Conservation (phyloP, 2,888 invertebrate species). For the Eupithecia inturbata region DNA sequence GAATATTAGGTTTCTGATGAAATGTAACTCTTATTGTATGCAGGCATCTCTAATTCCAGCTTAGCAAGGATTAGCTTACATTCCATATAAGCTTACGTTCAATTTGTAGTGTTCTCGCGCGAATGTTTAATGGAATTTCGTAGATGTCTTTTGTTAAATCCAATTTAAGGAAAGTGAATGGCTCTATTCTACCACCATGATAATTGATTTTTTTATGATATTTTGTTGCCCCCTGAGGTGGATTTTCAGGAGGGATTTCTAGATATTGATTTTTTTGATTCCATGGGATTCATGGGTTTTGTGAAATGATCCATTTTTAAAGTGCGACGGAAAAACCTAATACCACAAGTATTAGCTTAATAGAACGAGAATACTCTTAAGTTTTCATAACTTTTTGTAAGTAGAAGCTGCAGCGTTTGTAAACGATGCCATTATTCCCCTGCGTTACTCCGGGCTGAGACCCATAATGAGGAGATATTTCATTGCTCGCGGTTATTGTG, state of each 20-base stretch:
- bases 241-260: background rate
- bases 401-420: slow-evolving; percentile 30
- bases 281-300: background rate
- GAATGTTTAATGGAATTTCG: slow-evolving; percentile 2
- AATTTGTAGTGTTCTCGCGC: slow-evolving; percentile 8
- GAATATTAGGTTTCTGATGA: background rate
- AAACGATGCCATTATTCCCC: slow-evolving; percentile 27
- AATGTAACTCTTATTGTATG: slow-evolving; percentile 9
- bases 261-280: background rate
- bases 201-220: background rate
- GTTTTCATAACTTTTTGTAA: slow-evolving; percentile 16
- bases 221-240: background rate
- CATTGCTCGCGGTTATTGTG: slow-evolving; percentile 44
- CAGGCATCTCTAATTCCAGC: slow-evolving; percentile 21
- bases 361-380: background rate
- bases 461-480: slow-evolving; percentile 47
- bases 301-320: background rate
- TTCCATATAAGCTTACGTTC: slow-evolving; percentile 28
- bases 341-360: too few relatives aligned
- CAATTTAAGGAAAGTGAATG: background rate
- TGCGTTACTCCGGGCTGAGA: slow-evolving; percentile 37
- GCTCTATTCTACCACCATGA: background rate
- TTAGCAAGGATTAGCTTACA: slow-evolving; percentile 28
- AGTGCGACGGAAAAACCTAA: background rate
- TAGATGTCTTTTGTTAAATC: slow-evolving; percentile 3